Base-by-base conservation (phyloP, 2,888 invertebrate genomes). In the Platypus cylindrus region DNA sequence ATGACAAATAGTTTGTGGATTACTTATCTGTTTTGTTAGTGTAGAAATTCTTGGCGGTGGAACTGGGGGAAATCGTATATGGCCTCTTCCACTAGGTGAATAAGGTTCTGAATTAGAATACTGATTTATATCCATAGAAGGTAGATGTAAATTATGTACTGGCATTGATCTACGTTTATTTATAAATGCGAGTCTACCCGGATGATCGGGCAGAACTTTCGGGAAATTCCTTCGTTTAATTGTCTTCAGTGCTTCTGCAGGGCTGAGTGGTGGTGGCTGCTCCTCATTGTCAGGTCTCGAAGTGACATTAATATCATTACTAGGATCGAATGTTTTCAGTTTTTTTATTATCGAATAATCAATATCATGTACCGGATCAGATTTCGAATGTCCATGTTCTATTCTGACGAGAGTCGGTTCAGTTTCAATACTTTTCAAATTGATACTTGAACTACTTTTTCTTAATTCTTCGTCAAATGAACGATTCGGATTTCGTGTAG, bases 181-280 rank as follows among this genome's bases (percentile, higher is more conserved):
- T 13, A 53, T 48, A 36, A 56, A 45, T 7, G 54, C 50, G 42
- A 58, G 56, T 36, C 60, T 48, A 9, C 50, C 51, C 2, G 75
- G 73, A 47, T 79, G 71, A 58, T 84, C 84, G n/a, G 86, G 86
- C 18, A 86, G 56, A 2, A 86, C 86, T 67, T 86, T 86, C 0
- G 86, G 86, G 53, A 78, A 86, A 54, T 85, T 86, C 46, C 82
- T 66, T 37, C 78, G 68, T 56, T 80, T 78, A 26, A 86, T 79
- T 18, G 77, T 75, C 41, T 71, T 64, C 32, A 85, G 54, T 1
- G 83, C 75, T 54, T 84, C 81, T 50, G 78, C 79, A 1, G 77
- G 70, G 5, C 73, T 73, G 25, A 78, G 55, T 9, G 61, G 56
- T 3, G 65, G 60, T 9, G 58, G 49, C 36, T 56, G 43, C 11